Evolutionary conservation across 2,888 invertebrate species (phyloP).

Genomic region (Mythimna loreyi): DNA sequence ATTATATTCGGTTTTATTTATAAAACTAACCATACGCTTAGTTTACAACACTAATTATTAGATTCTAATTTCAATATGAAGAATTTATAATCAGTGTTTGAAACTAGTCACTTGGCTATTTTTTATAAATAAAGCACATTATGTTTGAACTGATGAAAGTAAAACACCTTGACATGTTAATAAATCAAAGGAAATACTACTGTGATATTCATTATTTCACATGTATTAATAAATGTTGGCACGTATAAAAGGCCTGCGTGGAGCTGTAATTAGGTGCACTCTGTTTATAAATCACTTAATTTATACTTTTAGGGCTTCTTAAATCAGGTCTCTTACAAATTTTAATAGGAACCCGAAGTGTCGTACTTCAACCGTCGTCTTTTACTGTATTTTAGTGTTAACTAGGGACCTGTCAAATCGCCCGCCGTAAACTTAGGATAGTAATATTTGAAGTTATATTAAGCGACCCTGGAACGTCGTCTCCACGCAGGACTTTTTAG

Average conservation of each 20-base stretch:
- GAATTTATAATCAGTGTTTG: too few species aligned
- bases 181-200: conserved; percentile 84
- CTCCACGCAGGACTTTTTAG: conserved; percentile 77
- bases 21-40: too few species aligned
- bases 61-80: too few species aligned
- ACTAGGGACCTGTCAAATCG: conserved; percentile 62
- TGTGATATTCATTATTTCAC: conserved; percentile 87
- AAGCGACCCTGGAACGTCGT: conserved; percentile 64
- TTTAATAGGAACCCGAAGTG: conserved; percentile 38
- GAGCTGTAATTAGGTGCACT: conserved; percentile 73
- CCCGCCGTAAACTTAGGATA: conserved; percentile 70
- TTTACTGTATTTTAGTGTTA: conserved; percentile 59
- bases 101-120: too few species aligned
- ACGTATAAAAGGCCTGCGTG: conserved; percentile 76
- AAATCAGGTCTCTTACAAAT: conserved; percentile 58
- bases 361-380: conserved; percentile 27
- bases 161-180: conserved; percentile 66
- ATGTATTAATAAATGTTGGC: conserved; percentile 57
- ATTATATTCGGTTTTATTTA: conserved; percentile 37
- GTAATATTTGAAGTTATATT: conserved; percentile 64
- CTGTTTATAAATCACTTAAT: conserved; percentile 73
- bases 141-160: conserved; percentile 65
- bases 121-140: conserved; percentile 22
- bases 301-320: conserved; percentile 68
- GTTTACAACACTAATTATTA: too few species aligned